Percentiles rank a stretch among this genome's conserved stretches.
phyloP scores from a whole-genome alignment of 2,888 invertebrate species.

The Drosophila mettleri region DNA sequence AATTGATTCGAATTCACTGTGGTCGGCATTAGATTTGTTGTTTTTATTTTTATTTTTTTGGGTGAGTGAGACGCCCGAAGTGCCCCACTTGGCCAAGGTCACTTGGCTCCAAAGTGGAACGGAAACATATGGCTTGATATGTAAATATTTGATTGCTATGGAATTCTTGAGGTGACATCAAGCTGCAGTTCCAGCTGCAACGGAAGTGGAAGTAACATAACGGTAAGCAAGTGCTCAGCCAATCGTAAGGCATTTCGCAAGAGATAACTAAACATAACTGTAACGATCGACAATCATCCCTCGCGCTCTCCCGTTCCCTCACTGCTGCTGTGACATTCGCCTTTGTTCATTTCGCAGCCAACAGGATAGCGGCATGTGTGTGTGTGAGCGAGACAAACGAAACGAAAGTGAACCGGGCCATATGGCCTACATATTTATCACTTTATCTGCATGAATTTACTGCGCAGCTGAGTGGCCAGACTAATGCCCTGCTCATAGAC shows the following conservation, averaged over 20 bases:
- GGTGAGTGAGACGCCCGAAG: conserved; percentile 2
- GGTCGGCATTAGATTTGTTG: conserved; percentile 18
- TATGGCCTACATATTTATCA: background rate
- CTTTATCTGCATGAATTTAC: background rate
- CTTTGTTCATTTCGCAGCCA: background rate
- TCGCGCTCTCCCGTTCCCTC: background rate
- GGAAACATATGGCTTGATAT: conserved; percentile 48
- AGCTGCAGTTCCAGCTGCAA: conserved; percentile 18
- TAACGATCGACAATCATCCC: background rate
- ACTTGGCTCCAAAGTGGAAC: conserved; percentile 39
- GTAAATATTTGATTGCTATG: too few relatives aligned
- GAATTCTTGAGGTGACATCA: conserved; percentile 18
- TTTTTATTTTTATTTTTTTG: background rate
- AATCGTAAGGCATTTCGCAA: background rate
- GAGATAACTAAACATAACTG: background rate
- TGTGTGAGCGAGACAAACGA: background rate
- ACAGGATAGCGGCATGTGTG: background rate
- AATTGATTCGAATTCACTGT: conserved; percentile 49
- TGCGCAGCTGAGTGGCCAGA: background rate
- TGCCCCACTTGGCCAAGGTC: conserved; percentile 49
- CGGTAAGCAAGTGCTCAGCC: background rate
- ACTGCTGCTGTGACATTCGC: background rate
- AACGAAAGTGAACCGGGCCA: background rate
- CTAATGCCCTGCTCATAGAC: background rate
- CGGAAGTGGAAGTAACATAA: conserved; percentile 30